Percentiles rank a stretch among this genome's conserved stretches.
phyloP scores from a whole-genome alignment of 2,888 invertebrate species.

The Embidobia sp. region DNA sequence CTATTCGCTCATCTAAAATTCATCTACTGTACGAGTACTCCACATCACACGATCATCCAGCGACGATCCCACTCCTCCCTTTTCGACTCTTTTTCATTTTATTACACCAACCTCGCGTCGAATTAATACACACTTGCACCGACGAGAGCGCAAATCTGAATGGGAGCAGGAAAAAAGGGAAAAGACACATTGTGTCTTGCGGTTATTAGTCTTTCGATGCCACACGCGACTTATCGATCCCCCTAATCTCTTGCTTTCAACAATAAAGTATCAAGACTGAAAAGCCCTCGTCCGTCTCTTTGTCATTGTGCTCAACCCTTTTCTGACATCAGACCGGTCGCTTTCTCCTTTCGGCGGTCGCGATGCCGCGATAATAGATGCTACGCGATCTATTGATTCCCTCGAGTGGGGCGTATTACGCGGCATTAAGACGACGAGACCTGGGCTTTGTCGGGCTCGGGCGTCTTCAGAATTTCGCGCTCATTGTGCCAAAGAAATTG shows the following conservation, averaged over 20 bases:
- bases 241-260: conserved; percentile 59
- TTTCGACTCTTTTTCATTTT: conserved; percentile 21
- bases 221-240: conserved; percentile 53
- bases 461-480: conserved; percentile 24
- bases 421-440: conserved; percentile 33
- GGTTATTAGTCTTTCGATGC: conserved; percentile 62
- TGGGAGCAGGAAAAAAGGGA: conserved; percentile 17
- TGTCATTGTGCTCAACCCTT: conserved; percentile 54
- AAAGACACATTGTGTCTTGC: conserved; percentile 45
- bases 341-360: conserved; percentile 33
- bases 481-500: conserved; percentile 30
- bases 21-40: neutral
- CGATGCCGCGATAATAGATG: conserved; percentile 48
- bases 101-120: conserved; percentile 10
- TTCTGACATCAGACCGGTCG: conserved; percentile 25
- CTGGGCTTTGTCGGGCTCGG: neutral
- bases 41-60: neutral
- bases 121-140: neutral
- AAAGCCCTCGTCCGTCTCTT: conserved; percentile 53
- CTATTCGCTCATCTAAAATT: too few species aligned
- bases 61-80: too few species aligned
- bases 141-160: conserved; percentile 2
- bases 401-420: conserved; percentile 30
- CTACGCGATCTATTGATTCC: conserved; percentile 50
- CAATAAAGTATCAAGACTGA: conserved; percentile 60